Conservation (phyloP, 1,140 invertebrate species). For the Heliconius congener region DNA sequence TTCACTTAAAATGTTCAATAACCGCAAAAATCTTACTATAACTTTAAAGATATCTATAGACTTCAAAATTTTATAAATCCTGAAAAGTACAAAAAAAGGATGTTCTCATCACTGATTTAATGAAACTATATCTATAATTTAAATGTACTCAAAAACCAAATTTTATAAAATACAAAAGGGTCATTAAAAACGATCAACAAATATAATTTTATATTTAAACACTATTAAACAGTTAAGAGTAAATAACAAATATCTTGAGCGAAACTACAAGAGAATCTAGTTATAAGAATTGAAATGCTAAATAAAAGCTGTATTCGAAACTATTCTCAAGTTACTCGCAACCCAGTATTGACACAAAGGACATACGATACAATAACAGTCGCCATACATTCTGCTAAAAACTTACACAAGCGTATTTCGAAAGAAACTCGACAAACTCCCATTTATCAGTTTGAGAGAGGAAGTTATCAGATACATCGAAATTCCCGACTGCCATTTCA, state of each 20-base stretch:
- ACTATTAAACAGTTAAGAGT: neutral
- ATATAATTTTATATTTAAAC: neutral
- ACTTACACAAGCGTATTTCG: slow-evolving; percentile 15
- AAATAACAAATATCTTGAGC: neutral
- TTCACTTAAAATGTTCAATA: neutral
- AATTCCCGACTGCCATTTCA: slow-evolving; percentile 41
- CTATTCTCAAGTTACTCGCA: slow-evolving; percentile 12
- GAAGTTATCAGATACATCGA: slow-evolving; percentile 36
- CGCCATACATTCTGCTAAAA: slow-evolving; percentile 4
- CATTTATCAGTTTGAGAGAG: slow-evolving; percentile 32
- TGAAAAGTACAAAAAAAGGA: too few relatives aligned
- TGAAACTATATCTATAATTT: too few relatives aligned
- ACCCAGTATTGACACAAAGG: slow-evolving; percentile 9
- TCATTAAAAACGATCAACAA: neutral
- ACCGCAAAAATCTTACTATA: too few relatives aligned
- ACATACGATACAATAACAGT: slow-evolving; percentile 11
- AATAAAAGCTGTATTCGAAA: slow-evolving; percentile 5
- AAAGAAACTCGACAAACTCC: slow-evolving; percentile 15
- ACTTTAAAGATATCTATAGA: too few relatives aligned
- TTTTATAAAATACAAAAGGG: neutral
- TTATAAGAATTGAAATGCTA: slow-evolving; percentile 7
- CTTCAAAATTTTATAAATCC: too few relatives aligned
- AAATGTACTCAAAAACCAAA: too few relatives aligned
- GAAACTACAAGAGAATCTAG: neutral
- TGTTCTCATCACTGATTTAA: too few relatives aligned